A percentile compares a stretch with the other conserved stretches of the same genome.
phyloP scores from a whole-genome alignment of 2,797 vertebrate genomes.

The Cottoperca gobio region DNA sequence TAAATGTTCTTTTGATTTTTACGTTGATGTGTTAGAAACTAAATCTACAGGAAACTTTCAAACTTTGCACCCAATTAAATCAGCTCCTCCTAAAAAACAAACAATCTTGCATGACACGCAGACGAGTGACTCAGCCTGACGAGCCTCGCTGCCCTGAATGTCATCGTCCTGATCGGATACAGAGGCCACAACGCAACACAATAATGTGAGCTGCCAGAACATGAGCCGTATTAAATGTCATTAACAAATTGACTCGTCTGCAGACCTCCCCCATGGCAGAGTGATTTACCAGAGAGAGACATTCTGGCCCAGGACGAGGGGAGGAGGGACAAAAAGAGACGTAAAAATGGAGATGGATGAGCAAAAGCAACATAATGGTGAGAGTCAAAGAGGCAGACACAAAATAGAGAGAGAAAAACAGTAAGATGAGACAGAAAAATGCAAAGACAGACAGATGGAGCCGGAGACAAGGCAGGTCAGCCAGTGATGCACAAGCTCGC shows the following conservation, averaged over 20 bases:
- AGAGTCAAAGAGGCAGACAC: neutral
- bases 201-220: constrained; percentile 44
- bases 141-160: constrained; percentile 21
- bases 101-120: constrained; percentile 4
- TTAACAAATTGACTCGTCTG: constrained; percentile 68
- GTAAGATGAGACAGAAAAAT: neutral
- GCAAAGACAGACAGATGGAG: constrained; percentile 13
- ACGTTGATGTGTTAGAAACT: neutral
- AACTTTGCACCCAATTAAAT: neutral
- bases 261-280: constrained; percentile 27
- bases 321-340: constrained; percentile 17
- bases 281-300: constrained; percentile 41
- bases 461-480: constrained; percentile 54
- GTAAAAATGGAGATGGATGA: constrained; percentile 24
- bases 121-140: constrained; percentile 46
- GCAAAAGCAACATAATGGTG: neutral
- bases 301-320: neutral
- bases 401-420: neutral
- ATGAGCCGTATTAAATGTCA: constrained; percentile 56
- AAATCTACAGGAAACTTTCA: neutral
- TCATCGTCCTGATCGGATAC: constrained; percentile 39
- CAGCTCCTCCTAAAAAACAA: neutral
- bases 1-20: neutral
- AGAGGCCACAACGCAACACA: constrained; percentile 32
- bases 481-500: constrained; percentile 34